Percentiles rank a stretch among this genome's conserved stretches.
These are phyloP conservation scores for Anguilla rostrata DNA, from an alignment of 2,113 vertebrate species.

Conservation along the genomic window DNA sequence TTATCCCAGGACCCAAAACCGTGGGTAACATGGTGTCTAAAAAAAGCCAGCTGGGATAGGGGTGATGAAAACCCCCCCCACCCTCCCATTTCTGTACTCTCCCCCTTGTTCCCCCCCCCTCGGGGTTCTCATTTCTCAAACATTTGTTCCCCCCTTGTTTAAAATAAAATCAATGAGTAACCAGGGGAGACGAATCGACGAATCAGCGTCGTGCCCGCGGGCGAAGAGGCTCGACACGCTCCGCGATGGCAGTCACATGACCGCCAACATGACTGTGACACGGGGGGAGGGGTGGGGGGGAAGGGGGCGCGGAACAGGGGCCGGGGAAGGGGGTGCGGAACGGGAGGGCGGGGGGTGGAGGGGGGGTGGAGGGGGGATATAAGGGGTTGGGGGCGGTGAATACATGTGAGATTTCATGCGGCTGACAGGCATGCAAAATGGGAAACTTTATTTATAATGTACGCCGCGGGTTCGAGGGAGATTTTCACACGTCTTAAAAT, in stretches of 20 bases:
- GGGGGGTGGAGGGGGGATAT: constrained; percentile 23
- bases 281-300: neutral
- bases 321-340: neutral
- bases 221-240: constrained; percentile 26
- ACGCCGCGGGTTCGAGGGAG: constrained; percentile 62
- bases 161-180: constrained; percentile 70
- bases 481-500: constrained; percentile 70
- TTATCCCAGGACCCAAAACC: constrained; percentile 34
- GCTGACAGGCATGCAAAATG: constrained; percentile 63
- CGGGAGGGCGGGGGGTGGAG: constrained; percentile 11
- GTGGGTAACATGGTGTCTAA: constrained; percentile 19
- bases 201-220: constrained; percentile 47
- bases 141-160: constrained; percentile 63
- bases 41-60: constrained; percentile 42
- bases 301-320: too few relatives aligned
- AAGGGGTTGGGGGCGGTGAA: constrained; percentile 29
- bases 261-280: neutral
- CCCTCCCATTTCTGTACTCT: constrained; percentile 31
- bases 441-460: constrained; percentile 71
- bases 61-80: constrained; percentile 45
- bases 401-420: constrained; percentile 62
- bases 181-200: constrained; percentile 67
- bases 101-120: constrained; percentile 46
- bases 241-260: constrained; percentile 22
- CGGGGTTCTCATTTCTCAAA: constrained; percentile 64